A percentile compares a stretch with the other conserved stretches of the same genome.
Conservation (phyloP, 2,113 vertebrate species). For the Elephantulus edwardii region DNA sequence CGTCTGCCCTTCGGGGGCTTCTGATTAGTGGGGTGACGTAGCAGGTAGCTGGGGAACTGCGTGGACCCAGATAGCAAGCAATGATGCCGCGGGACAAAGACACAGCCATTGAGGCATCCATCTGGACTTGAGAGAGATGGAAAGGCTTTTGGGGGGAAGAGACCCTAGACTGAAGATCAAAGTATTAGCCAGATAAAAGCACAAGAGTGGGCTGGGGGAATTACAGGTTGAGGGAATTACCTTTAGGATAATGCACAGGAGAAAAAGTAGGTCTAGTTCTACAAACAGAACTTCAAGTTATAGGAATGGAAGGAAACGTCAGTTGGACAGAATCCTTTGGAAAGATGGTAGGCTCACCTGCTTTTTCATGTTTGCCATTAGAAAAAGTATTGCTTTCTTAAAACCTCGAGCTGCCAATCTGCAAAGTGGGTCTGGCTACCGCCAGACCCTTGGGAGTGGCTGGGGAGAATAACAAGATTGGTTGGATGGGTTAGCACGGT, state of each 20-base stretch:
- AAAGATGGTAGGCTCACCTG: neutral
- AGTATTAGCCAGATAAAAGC: neutral
- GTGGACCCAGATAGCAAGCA: neutral
- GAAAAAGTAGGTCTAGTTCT: too few relatives aligned
- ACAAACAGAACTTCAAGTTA: neutral
- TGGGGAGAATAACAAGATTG: too few relatives aligned
- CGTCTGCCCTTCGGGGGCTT: neutral
- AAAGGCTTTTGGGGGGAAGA: too few relatives aligned
- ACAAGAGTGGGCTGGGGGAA: neutral
- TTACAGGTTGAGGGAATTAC: neutral
- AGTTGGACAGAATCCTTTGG: neutral
- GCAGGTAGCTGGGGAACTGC: accelerated
- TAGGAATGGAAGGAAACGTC: neutral
- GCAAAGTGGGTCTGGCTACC: neutral
- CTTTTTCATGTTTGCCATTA: neutral
- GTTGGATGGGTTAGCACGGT: neutral
- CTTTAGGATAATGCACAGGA: neutral
- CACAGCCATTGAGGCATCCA: neutral
- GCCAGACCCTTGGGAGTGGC: too few relatives aligned
- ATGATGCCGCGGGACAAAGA: neutral
- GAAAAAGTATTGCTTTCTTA: neutral
- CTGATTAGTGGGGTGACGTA: too few relatives aligned
- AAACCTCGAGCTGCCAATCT: conserved; percentile 15
- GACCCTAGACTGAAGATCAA: neutral
- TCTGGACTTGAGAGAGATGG: neutral